Evolutionary conservation across 2,797 vertebrate species (phyloP), one percentile per base, ranked within the genome.

Genomic region (Varecia variegata): DNA sequence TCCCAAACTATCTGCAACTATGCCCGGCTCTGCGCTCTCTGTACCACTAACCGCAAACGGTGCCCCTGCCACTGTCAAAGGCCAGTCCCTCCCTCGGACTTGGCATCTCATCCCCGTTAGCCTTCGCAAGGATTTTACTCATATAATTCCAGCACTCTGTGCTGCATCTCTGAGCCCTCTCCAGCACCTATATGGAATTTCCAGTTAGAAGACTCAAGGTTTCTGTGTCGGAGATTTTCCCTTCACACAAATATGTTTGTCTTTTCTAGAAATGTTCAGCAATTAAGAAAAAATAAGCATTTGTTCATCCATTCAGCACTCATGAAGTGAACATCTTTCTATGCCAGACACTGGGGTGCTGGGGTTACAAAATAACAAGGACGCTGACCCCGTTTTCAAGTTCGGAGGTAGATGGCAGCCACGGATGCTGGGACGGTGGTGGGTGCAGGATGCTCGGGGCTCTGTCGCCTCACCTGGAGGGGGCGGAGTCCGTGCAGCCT

Each of bases 371-470:
- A 65, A 88, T 27, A 38, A 5, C 38, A 30, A 86, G 68, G 62
- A 58, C 52, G 35, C 11, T 2, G 45, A 21, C 15, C 74, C 47
- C 74, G 10, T 54, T 20, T 8, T 62, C 27, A 58, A n/a, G 56
- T 54, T 18, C 14, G 18, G 54, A 65, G 70, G 68, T 0, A 21
- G 7, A 32, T 25, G 32, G 10, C 52, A 81, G 30, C 47, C 38
- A 0, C 70, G 2, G 7, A 2, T 43, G 52, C 21, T 52, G 50
- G 82, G 62, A 2, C 17, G 15, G 32, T 4, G 7, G 87, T 6
- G 17, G 77, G 47, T 0, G 0, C n/a, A 0, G 0, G 35, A 32
- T 47, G 20, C 32, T 50, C 30, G 3, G 8, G 18, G 6, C 4
- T 30, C 67, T 80, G 77, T 68, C 7, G 3, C 58, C 60, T 1